These are phyloP conservation scores for Onychomys leucogaster DNA, from an alignment of 2,797 vertebrate genomes.

Conservation along the genomic window DNA sequence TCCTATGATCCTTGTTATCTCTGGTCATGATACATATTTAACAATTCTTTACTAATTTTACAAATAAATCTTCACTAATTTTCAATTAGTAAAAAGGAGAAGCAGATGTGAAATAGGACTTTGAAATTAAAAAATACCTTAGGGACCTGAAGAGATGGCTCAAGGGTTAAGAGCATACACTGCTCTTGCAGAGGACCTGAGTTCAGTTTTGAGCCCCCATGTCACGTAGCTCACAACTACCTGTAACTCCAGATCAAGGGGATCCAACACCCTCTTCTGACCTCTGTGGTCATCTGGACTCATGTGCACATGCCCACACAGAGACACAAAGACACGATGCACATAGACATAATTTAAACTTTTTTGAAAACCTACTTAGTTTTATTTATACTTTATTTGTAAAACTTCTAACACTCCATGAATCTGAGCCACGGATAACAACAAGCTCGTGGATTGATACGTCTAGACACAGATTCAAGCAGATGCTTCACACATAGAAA, in stretches of 20 bases:
- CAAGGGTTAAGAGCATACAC: neutral
- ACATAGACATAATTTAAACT: neutral
- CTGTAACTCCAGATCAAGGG: neutral
- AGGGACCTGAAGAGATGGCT: neutral
- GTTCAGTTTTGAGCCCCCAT: neutral
- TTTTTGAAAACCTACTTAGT: neutral
- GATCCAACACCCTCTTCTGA: neutral
- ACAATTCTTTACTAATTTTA: neutral
- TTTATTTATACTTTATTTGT: neutral
- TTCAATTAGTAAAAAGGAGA: neutral
- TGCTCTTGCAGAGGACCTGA: too few species aligned
- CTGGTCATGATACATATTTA: neutral
- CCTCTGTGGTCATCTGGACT: neutral
- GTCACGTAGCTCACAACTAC: neutral
- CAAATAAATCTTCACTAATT: neutral
- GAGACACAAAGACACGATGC: neutral
- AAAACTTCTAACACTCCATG: neutral
- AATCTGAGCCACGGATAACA: conserved; percentile 29
- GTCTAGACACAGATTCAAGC: neutral
- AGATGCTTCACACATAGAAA: conserved; percentile 23
- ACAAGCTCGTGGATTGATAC: neutral
- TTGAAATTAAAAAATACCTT: neutral
- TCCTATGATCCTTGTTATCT: neutral
- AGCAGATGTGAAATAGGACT: neutral
- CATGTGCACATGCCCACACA: neutral